Base-by-base conservation (phyloP, 1,140 invertebrate species). In the Apis florea region DNA sequence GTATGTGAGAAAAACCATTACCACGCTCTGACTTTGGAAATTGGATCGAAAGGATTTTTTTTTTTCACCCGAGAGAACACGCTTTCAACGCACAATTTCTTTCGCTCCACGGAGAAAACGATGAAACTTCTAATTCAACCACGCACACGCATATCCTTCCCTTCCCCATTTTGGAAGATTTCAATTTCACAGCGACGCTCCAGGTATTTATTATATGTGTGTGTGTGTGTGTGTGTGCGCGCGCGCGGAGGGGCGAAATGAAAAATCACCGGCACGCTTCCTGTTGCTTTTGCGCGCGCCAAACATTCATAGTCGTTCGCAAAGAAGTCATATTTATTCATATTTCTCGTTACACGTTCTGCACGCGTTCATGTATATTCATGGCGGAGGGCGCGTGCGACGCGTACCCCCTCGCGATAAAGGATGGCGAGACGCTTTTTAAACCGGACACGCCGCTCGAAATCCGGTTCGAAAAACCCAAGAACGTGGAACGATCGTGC, bases 251-350 rank as follows among this genome's bases (percentile, higher is more conserved):
- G 49, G 15, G 78, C 56, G 71, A 86, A 86, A 86, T 86, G 84
- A 86, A 75, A 86, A 86, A 86, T 77, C 84, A 64, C 72, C 70
- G 71, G 49, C 58, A 61, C 71, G 76, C 68, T 69, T 64, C 59
- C 63, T 59, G 71, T 83, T 82, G 77, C 82, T 85, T 86, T 73
- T 73, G 54, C 26, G 19, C 63, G 47, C 71, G 53, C 84, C 59
- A 70, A 86, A 83, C 84, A 83, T 86, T 86, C 75, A 71, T 78
- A 63, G 71, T 61, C 73, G 40, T 70, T 63, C 73, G 70, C 66
- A 77, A 85, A 86, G 79, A 77, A 86, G 49, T 84, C 74, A 74
- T 86, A 86, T 82, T 82, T 82, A 82, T 82, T 82, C 80, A 82
- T 82, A 82, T 76, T 82, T 82, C 80, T 76, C 80, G 80, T 82